A percentile compares a stretch with the other conserved stretches of the same genome.
phyloP scores from a whole-genome alignment of 2,888 invertebrate species.

The Drosophila rubida region DNA sequence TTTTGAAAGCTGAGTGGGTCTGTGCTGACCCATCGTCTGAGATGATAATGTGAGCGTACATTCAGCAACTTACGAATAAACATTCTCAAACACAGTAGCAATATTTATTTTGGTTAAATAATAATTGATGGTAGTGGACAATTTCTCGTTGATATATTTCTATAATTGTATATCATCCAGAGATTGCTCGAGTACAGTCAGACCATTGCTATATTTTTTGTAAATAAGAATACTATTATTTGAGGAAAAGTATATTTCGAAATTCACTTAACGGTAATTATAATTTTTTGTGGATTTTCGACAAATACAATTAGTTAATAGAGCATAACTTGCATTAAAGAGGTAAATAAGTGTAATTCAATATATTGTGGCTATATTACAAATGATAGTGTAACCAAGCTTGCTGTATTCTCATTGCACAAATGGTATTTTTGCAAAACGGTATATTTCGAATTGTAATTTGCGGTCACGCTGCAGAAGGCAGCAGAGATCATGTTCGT shows the following conservation, averaged over 20 bases:
- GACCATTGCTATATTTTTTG: not conserved
- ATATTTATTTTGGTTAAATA: conserved; percentile 55
- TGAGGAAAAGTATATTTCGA: not conserved
- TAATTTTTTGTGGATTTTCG: not conserved
- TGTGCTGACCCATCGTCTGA: conserved; percentile 55
- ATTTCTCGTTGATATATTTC: conserved; percentile 5
- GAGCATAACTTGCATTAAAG: too few species aligned
- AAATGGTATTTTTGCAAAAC: not conserved
- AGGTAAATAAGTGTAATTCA: too few species aligned
- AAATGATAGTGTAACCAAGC: too few species aligned
- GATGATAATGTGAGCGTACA: conserved; percentile 15
- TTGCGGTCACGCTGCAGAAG: not conserved
- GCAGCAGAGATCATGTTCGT: conserved; percentile 27
- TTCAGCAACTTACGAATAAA: conserved; percentile 49
- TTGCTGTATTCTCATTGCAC: not conserved
- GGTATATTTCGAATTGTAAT: not conserved
- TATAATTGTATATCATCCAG: conserved; percentile 17
- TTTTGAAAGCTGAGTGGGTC: conserved; percentile 66
- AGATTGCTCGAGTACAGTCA: conserved; percentile 5
- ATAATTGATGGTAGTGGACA: conserved; percentile 16
- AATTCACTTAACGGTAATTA: not conserved
- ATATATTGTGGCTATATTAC: not conserved
- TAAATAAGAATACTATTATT: conserved; percentile 7
- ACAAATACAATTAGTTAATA: too few species aligned
- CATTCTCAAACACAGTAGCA: conserved; percentile 34